Evolutionary conservation across 1,140 invertebrate genomes (phyloP).

Genomic region (Adelges cooleyi): DNA sequence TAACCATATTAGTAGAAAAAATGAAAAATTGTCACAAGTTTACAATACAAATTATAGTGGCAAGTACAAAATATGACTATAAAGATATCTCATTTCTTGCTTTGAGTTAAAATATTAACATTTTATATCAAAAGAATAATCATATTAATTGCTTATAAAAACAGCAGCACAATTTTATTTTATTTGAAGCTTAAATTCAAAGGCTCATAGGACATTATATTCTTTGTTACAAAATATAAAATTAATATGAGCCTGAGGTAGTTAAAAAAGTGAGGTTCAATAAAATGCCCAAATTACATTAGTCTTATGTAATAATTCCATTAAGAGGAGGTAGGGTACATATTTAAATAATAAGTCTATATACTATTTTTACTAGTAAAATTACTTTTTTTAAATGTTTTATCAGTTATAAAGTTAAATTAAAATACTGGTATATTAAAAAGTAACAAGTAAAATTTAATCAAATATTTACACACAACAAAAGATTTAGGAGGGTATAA

Average conservation of each 20-base stretch:
- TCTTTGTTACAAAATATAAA: not conserved
- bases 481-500: not conserved
- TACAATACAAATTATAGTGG: conserved; percentile 4
- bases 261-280: not conserved
- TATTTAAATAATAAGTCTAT: not conserved
- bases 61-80: conserved; percentile 6
- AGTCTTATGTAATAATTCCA: not conserved
- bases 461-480: conserved; percentile 5
- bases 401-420: not conserved
- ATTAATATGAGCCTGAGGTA: conserved; percentile 2
- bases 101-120: not conserved
- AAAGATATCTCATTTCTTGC: not conserved
- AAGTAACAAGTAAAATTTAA: conserved; percentile 6
- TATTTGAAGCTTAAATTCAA: not conserved
- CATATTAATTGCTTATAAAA: not conserved
- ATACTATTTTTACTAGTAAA: too few relatives aligned
- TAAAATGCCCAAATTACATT: not conserved
- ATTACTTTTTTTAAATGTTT: too few relatives aligned
- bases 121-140: conserved; percentile 2
- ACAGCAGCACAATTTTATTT: not conserved
- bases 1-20: conserved; percentile 13
- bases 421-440: conserved; percentile 4
- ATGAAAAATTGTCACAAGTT: conserved; percentile 12
- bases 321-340: not conserved
- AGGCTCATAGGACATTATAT: not conserved